Conservation (phyloP, 2,888 invertebrate genomes). For the Xestobium rufovillosum region DNA sequence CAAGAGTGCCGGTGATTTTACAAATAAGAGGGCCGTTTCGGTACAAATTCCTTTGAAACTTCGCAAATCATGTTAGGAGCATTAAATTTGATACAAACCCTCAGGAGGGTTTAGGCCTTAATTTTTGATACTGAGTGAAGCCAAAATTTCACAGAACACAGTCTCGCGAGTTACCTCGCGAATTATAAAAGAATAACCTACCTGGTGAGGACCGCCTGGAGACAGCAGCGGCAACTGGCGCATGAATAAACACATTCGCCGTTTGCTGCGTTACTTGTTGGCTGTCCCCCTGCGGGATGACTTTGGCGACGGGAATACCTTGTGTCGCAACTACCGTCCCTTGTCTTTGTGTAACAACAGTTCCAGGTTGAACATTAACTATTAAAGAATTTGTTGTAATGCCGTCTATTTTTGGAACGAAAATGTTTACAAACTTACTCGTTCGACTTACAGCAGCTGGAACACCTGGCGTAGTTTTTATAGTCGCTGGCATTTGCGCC, state of each 20-base stretch:
- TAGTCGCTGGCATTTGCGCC: conserved; percentile 35
- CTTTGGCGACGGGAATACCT: conserved; percentile 41
- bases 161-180: no score
- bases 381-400: no score
- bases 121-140: no score
- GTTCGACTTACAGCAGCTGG: conserved; percentile 34
- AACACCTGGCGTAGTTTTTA: conserved; percentile 31
- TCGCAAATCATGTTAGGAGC: no score
- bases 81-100: no score
- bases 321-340: conserved; percentile 36
- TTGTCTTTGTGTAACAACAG: conserved; percentile 38
- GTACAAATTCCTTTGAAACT: no score
- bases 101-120: no score
- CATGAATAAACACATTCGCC: conserved; percentile 39
- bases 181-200: no score
- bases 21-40: no score
- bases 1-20: no score
- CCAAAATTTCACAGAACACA: no score
- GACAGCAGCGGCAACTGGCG: conserved; percentile 34
- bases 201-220: conserved; percentile 37
- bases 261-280: conserved; percentile 29
- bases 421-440: conserved; percentile 31
- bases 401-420: no score
- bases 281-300: conserved; percentile 35
- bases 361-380: conserved; percentile 27